These are phyloP conservation scores for Muntiacus reevesi DNA, from an alignment of 2,113 vertebrate genomes.

Conservation along the genomic window DNA sequence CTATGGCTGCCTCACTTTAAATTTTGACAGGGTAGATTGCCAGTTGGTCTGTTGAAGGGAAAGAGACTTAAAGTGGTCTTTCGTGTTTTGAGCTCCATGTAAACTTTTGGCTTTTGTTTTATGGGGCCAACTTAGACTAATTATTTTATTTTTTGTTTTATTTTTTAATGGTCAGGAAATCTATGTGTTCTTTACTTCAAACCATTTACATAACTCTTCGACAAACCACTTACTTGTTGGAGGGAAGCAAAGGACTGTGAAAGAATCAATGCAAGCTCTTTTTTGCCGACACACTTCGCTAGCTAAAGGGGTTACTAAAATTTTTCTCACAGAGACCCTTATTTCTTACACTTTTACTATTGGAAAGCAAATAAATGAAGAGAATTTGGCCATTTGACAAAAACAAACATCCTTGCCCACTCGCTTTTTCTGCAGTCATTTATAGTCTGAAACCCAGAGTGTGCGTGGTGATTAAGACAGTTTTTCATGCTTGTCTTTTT, in stretches of 20 bases:
- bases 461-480: not conserved
- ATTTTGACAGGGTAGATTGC: not conserved
- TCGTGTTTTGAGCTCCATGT: not conserved
- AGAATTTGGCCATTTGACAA: slow-evolving; percentile 23
- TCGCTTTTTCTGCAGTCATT: not conserved
- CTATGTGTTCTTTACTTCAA: not conserved
- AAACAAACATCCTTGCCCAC: not conserved
- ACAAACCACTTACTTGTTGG: not conserved
- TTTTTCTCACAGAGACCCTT: not conserved
- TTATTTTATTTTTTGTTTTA: not conserved
- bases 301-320: not conserved
- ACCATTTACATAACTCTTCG: not conserved
- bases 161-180: not conserved
- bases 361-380: not conserved
- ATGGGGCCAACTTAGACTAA: not conserved
- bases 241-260: not conserved
- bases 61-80: not conserved
- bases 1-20: not conserved
- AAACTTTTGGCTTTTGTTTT: not conserved
- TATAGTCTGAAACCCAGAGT: not conserved
- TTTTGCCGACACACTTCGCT: not conserved
- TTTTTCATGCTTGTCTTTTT: not conserved
- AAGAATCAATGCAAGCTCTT: not conserved
- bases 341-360: slow-evolving; percentile 13
- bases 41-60: not conserved